These are phyloP conservation scores for Procapra przewalskii DNA, from an alignment of 2,113 vertebrate genomes.

Conservation along the genomic window DNA sequence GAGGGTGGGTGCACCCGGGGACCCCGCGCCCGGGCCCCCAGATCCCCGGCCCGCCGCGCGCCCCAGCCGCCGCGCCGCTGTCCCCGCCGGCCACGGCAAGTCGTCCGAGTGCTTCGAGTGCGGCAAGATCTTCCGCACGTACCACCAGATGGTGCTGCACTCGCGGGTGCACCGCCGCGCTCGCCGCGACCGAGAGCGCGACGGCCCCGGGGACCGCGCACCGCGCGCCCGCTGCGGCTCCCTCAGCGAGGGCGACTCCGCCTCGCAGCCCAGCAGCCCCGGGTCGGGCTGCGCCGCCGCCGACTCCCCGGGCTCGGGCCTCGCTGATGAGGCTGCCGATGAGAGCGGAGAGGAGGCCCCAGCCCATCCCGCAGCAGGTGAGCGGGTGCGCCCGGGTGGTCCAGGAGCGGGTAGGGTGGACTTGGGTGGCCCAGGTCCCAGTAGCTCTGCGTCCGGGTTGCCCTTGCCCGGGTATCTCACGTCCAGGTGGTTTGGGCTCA, in stretches of 20 bases:
- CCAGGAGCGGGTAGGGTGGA: background rate
- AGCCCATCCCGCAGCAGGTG: slow-evolving; percentile 77
- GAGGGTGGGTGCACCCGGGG: slow-evolving; percentile 70
- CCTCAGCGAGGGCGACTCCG: slow-evolving; percentile 89
- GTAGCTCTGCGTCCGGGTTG: rapidly evolving
- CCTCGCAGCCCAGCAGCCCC: slow-evolving; percentile 89
- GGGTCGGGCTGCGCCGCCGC: slow-evolving; percentile 82
- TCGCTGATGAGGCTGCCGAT: slow-evolving; percentile 82
- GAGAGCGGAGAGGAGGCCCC: slow-evolving; percentile 85
- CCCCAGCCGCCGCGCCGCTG: slow-evolving; percentile 82
- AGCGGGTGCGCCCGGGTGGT: background rate
- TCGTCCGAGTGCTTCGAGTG: slow-evolving; percentile 94
- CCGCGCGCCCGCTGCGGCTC: slow-evolving; percentile 84
- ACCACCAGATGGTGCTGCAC: slow-evolving; percentile 95
- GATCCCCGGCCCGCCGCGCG: slow-evolving; percentile 88
- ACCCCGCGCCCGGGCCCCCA: slow-evolving; percentile 82
- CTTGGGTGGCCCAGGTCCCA: background rate
- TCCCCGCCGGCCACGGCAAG: slow-evolving; percentile 80
- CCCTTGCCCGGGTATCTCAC: background rate
- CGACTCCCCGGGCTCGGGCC: slow-evolving; percentile 84
- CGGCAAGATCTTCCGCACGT: slow-evolving; percentile 95
- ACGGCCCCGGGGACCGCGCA: slow-evolving; percentile 65
- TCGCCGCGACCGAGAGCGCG: slow-evolving; percentile 74
- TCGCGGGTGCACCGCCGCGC: slow-evolving; percentile 91
- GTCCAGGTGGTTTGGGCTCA: too few species aligned